Evolutionary conservation across 2,888 invertebrate species (phyloP).

Genomic region (Agonopterix alstromeriana): DNA sequence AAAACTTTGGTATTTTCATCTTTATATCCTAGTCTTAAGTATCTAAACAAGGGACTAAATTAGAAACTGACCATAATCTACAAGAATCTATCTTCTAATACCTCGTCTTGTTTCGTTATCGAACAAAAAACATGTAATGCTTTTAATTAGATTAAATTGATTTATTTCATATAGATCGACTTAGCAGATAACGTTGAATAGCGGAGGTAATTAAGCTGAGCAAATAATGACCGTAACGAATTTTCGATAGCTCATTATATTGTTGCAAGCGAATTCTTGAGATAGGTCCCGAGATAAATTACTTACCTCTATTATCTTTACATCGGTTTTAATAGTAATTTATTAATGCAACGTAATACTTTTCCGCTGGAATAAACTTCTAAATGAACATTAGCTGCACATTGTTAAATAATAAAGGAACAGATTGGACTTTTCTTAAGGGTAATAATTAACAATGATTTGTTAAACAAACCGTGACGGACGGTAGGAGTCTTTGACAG

Average conservation of each 20-base stretch:
- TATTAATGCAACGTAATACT: conserved; percentile 4
- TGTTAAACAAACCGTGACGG: conserved; percentile 58
- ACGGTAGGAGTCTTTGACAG: conserved; percentile 39
- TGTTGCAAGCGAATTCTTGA: conserved; percentile 18
- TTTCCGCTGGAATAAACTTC: background rate
- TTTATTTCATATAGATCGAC: conserved; percentile 66
- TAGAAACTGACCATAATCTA: conserved; percentile 35
- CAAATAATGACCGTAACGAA: conserved; percentile 58
- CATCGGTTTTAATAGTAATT: conserved; percentile 6
- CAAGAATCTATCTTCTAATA: conserved; percentile 69
- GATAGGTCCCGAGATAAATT: conserved; percentile 10
- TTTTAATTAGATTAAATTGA: conserved; percentile 77
- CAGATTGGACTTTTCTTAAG: conserved; percentile 25
- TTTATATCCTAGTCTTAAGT: too few relatives aligned
- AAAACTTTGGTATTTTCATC: too few relatives aligned
- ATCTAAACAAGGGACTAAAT: too few relatives aligned
- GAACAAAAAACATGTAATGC: conserved; percentile 74
- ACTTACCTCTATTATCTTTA: conserved; percentile 14
- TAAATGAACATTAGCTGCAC: background rate
- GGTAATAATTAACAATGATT: conserved; percentile 59
- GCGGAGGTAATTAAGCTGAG: conserved; percentile 65
- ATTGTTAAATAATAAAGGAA: conserved; percentile 9
- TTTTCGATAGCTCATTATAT: conserved; percentile 29
- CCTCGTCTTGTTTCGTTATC: conserved; percentile 67
- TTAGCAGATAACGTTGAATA: conserved; percentile 47